Conservation (phyloP, 2,888 invertebrate genomes). For the Crossocerus cetratus region DNA sequence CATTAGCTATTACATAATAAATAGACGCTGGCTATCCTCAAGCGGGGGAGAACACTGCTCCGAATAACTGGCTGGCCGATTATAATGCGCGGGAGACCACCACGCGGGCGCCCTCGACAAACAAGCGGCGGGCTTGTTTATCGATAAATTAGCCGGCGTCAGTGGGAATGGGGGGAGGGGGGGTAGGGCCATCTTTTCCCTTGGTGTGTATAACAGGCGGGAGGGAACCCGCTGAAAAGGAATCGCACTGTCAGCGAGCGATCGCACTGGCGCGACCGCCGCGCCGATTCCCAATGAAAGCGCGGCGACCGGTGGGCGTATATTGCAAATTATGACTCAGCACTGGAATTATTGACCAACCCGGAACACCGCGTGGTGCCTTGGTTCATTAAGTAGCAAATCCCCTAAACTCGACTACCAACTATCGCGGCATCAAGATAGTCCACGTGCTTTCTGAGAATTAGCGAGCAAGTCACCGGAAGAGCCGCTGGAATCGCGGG, state of each 20-base stretch:
- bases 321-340: conserved; percentile 63
- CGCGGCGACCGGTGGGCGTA: conserved; percentile 45
- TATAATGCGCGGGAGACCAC: background rate
- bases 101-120: background rate
- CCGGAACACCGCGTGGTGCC: background rate
- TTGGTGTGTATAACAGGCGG: background rate
- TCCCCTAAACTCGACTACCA: background rate
- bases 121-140: background rate
- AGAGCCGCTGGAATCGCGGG: background rate
- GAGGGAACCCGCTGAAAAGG: background rate
- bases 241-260: conserved; percentile 39
- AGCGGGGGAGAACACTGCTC: no score
- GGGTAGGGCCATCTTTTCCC: background rate
- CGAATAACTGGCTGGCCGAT: background rate
- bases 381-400: conserved; percentile 41
- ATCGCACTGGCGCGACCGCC: no score
- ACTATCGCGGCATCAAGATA: background rate
- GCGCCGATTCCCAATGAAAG: conserved; percentile 31
- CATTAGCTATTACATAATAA: no score
- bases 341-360: conserved; percentile 42
- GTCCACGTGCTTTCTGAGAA: background rate
- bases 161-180: background rate
- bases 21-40: no score
- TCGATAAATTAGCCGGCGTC: conserved; percentile 1
- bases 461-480: no score